Base-by-base conservation (phyloP, 2,797 vertebrate genomes). In the Acipenser oxyrinchus region DNA sequence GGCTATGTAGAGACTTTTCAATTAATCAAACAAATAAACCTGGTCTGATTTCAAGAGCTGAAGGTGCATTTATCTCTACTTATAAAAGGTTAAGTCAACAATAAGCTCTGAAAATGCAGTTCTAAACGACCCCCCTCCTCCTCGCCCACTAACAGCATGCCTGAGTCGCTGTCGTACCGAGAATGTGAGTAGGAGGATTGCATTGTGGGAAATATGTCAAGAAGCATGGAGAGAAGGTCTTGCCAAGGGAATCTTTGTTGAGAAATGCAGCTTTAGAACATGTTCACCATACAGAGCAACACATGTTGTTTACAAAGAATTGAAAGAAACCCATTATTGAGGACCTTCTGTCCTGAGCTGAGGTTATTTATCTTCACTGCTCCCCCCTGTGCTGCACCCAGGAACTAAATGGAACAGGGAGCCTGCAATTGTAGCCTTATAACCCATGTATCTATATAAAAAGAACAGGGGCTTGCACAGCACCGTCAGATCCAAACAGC, bases 181-280 rank as follows among this genome's bases (percentile, higher is more conserved):
- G 62, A 69, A 69, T 69, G 67, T 64, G 48, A 48, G 67, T 37
- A 48, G 67, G 67, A 53, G 67, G 67, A 50, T 18, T 58, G 61
- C 62, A 69, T 63, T 48, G 64, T 59, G 62, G 53, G 53, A 62
- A 69, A 68, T 63, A 69, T 69, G 63, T 50, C 53, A 64, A 18
- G 37, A 62, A 7, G 12, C 62, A 23, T 55, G n/a, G 13, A 55
- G 6, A 15, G 50, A 8, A 52, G 48, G 12, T 6, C 12, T 6
- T 62, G 9, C 48, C 61, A 62, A 49, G 49, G 48, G 49, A 64
- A 50, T 15, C 12, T 62, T 9, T 62, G 7, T 62, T 62, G 5
- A 48, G 48, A 7, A 62, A 9, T 7, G 13, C 5, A 55, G 18
- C 48, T 37, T 62, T 62, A 8, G 48, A 62, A 37, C 13, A 55